Evolutionary conservation across 2,888 invertebrate species (phyloP), one percentile per base, ranked within the genome.

Genomic region (Atethmia centrago): DNA sequence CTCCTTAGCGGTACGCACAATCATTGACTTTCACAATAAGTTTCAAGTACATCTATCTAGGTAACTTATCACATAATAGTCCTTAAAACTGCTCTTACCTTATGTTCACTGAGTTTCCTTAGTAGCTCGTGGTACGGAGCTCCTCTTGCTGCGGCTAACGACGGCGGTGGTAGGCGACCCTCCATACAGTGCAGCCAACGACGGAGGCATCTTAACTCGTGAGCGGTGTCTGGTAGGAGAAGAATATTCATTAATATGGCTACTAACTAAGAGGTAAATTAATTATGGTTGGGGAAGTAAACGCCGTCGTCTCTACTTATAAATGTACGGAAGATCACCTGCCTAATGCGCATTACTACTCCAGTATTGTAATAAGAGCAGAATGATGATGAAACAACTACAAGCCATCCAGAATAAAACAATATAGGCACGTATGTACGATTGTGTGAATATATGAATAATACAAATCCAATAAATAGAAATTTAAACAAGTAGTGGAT

Each of bases 131-230:
- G 97, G 93, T 97, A 97, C 74, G 97, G 97, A 95, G 98, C 98
- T 90, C 97, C 97, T 79, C 97, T 96, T 58, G 97, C 97, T 82
- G 98, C 97, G 76, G 98, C 97, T 80, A 97, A 97, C 86, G 98
- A 96, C 71, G 97, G 97, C 65, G 98, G 98, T 83, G 97, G 97
- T 83, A 99, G 95, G 65, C 98, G 97, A 14, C 97, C 97, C 94
- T 99, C 99, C 97, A 99, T 98, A 87, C 98, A 98, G 88, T 98
- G 98, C 85, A 99, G 96, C 99, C 99, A 99, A 88, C 98, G 98
- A 53, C 98, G 97, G 77, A 99, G 95, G 90, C 98, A 97, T 76
- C 97, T 97, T 65, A 98, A 96, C 94, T 98, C 98, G 88, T 97
- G 97, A 62, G 97, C 97, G 64, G 98, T 97, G 94, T 98, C 98